Conservation (phyloP, 1,140 invertebrate genomes). For the Macrotrachela quadricornifera region DNA sequence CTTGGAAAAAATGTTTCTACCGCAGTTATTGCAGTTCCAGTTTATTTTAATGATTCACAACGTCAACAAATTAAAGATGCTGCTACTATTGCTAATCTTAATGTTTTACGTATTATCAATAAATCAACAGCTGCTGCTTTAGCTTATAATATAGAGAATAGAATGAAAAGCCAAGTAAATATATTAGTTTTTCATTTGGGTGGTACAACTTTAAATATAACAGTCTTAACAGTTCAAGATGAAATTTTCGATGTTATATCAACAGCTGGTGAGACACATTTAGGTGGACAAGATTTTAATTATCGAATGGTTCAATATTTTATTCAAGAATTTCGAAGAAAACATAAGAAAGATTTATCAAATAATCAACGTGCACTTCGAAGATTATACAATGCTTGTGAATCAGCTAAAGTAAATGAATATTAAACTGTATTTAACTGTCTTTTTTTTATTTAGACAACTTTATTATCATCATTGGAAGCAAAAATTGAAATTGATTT, state of each 20-base stretch:
- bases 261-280: conserved; percentile 10
- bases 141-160: conserved; percentile 34
- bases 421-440: too few species aligned
- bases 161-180: conserved; percentile 30
- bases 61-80: conserved; percentile 69
- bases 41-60: conserved; percentile 78
- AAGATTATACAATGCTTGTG: conserved; percentile 27
- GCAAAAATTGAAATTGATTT: conserved; percentile 16
- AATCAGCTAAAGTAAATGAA: conserved; percentile 18
- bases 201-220: conserved; percentile 37
- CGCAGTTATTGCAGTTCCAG: conserved; percentile 75
- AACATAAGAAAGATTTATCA: conserved; percentile 15
- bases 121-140: conserved; percentile 85
- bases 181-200: conserved; percentile 66
- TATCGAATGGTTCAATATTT: conserved; percentile 18
- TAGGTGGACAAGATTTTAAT: conserved; percentile 18
- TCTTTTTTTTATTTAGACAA: too few species aligned
- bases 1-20: conserved; percentile 70
- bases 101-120: conserved; percentile 79
- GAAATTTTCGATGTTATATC: conserved; percentile 9
- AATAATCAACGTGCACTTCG: conserved; percentile 14
- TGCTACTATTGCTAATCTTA: conserved; percentile 52
- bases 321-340: conserved; percentile 16
- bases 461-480: conserved; percentile 20
- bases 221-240: conserved; percentile 9